Conservation (phyloP, 2,888 invertebrate species). For the Brachyopa scutellaris region DNA sequence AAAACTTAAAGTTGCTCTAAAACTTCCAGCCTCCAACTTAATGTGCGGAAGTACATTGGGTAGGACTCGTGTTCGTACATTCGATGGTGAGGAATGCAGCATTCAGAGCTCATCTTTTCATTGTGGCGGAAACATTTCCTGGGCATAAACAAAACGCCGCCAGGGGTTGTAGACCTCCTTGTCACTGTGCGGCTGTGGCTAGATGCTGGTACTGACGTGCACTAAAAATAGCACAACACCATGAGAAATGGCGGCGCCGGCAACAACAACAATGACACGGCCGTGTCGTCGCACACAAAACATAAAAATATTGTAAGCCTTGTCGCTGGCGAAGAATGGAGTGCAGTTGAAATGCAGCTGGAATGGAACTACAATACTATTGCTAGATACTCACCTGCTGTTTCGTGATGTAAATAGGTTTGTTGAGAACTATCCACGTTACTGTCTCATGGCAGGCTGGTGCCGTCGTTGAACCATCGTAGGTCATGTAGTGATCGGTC, state of each 20-base stretch:
- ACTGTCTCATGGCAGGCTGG: conserved; percentile 99
- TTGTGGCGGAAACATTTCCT: conserved; percentile 68
- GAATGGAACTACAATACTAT: conserved; percentile 18
- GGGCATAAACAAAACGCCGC: conserved; percentile 63
- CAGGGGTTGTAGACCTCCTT: conserved; percentile 59
- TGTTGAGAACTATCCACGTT: conserved; percentile 98
- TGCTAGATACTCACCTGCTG: conserved; percentile 89
- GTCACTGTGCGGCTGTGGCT: neutral
- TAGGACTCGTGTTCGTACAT: too few species aligned
- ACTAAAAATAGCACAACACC: conserved; percentile 32
- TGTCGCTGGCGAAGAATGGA: conserved; percentile 27
- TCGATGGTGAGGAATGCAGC: conserved; percentile 24
- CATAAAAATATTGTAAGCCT: conserved; percentile 14
- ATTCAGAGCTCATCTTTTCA: conserved; percentile 55
- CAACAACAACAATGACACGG: conserved; percentile 19
- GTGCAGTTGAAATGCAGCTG: conserved; percentile 16
- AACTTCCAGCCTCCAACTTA: conserved; percentile 3
- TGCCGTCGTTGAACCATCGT: conserved; percentile 97
- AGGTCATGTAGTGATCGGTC: conserved; percentile 98
- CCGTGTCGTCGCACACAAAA: conserved; percentile 42
- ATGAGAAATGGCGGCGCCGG: conserved; percentile 1
- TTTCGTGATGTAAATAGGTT: conserved; percentile 98
- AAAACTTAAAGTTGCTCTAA: conserved; percentile 21
- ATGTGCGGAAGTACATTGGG: conserved; percentile 64
- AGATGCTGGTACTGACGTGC: conserved; percentile 35